phyloP scores from a whole-genome alignment of 92 coral and sea anemone genomes.

The Virgularia gustaviana region DNA sequence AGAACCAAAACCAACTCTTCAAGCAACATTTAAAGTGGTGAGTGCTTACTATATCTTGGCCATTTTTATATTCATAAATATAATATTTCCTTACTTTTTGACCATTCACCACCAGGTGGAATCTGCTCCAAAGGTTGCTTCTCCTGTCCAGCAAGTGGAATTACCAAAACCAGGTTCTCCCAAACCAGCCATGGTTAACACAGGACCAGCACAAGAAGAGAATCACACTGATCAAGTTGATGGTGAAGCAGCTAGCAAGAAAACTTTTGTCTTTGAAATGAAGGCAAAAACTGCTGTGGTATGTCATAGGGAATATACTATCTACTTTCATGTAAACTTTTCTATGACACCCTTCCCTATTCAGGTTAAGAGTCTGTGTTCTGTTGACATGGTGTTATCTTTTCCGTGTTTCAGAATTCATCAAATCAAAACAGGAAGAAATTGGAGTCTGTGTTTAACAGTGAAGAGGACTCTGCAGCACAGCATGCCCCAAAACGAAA shows the following conservation, averaged over 20 bases:
- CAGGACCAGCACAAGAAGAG: conserved; percentile 73
- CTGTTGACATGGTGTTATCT: background rate
- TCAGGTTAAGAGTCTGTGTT: background rate
- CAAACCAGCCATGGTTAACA: conserved; percentile 32
- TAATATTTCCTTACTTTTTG: background rate
- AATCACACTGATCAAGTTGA: conserved; percentile 63
- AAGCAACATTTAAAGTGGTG: conserved; percentile 80
- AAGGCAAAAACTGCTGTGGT: conserved; percentile 75
- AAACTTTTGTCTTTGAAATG: conserved; percentile 96
- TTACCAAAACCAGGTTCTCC: conserved; percentile 56
- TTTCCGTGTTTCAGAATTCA: conserved; percentile 4
- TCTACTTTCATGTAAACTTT: background rate
- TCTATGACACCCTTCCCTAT: background rate
- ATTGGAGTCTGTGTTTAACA: conserved; percentile 82
- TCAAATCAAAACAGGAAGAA: conserved; percentile 68
- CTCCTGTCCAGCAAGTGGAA: conserved; percentile 73
- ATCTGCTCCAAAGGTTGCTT: conserved; percentile 76
- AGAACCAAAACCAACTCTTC: conserved; percentile 65
- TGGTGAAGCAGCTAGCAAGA: conserved; percentile 75
- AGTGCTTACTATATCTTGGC: background rate
- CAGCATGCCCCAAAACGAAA: conserved; percentile 61
- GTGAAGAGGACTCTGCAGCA: conserved; percentile 69
- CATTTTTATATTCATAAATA: conserved; percentile 3
- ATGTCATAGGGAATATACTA: conserved; percentile 21
- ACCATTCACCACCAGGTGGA: conserved; percentile 68